Percentiles rank a stretch among this genome's conserved stretches.
Evolutionary conservation across 2,797 vertebrate species (phyloP).

Genomic region (Choloepus didactylus): DNA sequence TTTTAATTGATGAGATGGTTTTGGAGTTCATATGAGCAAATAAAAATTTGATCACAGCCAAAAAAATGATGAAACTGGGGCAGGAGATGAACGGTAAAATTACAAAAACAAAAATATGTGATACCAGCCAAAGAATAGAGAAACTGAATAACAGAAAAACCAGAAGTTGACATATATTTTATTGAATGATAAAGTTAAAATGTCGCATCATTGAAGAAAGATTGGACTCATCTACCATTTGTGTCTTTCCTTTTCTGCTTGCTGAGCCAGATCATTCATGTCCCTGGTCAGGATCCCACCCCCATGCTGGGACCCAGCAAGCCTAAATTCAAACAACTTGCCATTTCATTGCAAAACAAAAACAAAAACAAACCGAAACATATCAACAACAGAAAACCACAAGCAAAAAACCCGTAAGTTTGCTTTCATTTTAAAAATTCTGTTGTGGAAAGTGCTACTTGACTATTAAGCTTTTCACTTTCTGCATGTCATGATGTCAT

Average conservation of each 20-base stretch:
- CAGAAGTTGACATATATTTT: neutral
- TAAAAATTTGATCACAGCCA: neutral
- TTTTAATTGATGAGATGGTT: neutral
- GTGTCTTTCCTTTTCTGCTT: fast-evolving
- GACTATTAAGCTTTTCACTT: neutral
- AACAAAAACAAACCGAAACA: neutral
- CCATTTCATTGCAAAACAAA: neutral
- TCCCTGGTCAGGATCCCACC: neutral
- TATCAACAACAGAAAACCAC: neutral
- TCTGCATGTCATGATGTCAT: neutral
- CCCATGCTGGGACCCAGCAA: neutral
- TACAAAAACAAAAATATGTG: neutral
- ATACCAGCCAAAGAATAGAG: neutral
- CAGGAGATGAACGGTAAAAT: neutral
- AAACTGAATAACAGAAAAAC: neutral
- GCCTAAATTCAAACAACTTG: neutral
- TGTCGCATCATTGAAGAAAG: neutral
- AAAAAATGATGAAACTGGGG: neutral
- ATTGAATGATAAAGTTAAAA: neutral
- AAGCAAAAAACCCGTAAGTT: neutral
- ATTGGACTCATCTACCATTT: too few species aligned
- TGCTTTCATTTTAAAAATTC: neutral
- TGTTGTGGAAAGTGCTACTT: neutral
- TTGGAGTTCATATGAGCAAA: neutral
- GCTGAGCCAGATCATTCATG: fast-evolving